Percentiles rank a stretch among this genome's conserved stretches.
Conservation (phyloP, 1,140 invertebrate genomes). For the Drosophila orena region DNA sequence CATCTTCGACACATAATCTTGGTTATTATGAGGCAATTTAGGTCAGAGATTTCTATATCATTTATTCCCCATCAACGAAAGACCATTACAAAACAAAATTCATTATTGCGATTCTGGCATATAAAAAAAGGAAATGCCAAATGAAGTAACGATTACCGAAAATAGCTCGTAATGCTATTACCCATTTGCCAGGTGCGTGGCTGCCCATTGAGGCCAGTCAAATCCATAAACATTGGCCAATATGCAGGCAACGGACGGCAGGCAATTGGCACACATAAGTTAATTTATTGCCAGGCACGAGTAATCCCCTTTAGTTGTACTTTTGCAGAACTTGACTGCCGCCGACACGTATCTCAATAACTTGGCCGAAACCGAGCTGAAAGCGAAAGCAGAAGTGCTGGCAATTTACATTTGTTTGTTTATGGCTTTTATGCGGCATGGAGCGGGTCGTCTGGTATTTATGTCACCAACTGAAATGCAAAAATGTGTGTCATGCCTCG, state of each 20-base stretch:
- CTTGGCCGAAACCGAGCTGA: conserved; percentile 31
- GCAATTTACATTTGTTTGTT: conserved; percentile 71
- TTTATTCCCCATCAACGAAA: conserved; percentile 3
- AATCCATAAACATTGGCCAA: conserved; percentile 29
- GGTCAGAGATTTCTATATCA: conserved; percentile 5
- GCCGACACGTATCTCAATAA: conserved; percentile 57
- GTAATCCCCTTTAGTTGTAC: conserved; percentile 18
- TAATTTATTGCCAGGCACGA: conserved; percentile 19
- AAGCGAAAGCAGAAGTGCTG: conserved; percentile 65
- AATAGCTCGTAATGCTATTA: conserved; percentile 42
- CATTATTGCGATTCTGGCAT: conserved; percentile 2
- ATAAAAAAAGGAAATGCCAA: conserved; percentile 24
- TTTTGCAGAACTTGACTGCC: conserved; percentile 39
- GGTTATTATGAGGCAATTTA: conserved; percentile 5
- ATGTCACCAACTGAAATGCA: conserved; percentile 69
- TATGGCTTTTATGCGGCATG: conserved; percentile 33
- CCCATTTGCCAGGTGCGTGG: conserved; percentile 31
- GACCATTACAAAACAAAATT: not conserved
- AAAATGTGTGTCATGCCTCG: conserved; percentile 70
- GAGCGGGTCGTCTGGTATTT: conserved; percentile 44
- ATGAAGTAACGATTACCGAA: conserved; percentile 24
- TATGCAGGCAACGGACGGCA: conserved; percentile 13
- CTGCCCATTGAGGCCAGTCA: conserved; percentile 30
- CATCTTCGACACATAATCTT: conserved; percentile 1
- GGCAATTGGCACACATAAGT: conserved; percentile 32